These are phyloP conservation scores for Garrulus glandarius DNA, from an alignment of 2,797 vertebrate genomes.

Conservation along the genomic window DNA sequence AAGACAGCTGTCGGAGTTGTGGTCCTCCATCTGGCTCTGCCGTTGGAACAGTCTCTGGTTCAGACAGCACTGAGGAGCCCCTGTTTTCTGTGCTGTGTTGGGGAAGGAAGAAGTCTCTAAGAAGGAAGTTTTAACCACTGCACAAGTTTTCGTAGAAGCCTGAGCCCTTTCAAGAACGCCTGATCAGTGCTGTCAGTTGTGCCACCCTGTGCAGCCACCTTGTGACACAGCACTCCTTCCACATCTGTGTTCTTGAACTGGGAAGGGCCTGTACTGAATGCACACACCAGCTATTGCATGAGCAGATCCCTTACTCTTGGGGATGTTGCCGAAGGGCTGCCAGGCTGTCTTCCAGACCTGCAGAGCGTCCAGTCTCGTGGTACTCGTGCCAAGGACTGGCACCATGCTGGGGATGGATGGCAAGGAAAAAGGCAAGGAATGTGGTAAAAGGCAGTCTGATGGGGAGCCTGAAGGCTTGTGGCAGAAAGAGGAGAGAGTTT, in stretches of 20 bases:
- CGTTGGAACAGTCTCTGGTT: neutral
- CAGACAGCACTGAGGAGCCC: neutral
- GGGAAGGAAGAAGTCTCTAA: neutral
- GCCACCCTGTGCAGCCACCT: neutral
- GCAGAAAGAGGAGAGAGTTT: neutral
- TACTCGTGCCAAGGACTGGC: fast-evolving
- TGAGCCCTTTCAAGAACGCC: fast-evolving
- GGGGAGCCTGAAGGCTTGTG: neutral
- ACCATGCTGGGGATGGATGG: fast-evolving
- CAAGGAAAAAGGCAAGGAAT: neutral
- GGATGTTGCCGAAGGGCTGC: neutral
- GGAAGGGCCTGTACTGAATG: neutral
- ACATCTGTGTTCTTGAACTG: fast-evolving
- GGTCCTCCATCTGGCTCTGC: neutral
- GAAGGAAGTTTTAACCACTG: neutral
- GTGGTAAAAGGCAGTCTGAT: neutral
- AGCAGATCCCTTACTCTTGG: neutral
- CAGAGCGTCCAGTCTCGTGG: fast-evolving
- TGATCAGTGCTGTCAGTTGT: neutral
- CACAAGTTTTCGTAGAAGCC: neutral
- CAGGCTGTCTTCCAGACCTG: fast-evolving
- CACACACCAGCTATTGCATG: fast-evolving
- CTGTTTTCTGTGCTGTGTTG: neutral
- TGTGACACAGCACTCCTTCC: fast-evolving
- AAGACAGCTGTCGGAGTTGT: neutral